Percentiles rank a stretch among this genome's conserved stretches.
These are phyloP conservation scores for Mimumesa dahlbomi DNA, from an alignment of 2,888 invertebrate genomes.

Conservation along the genomic window DNA sequence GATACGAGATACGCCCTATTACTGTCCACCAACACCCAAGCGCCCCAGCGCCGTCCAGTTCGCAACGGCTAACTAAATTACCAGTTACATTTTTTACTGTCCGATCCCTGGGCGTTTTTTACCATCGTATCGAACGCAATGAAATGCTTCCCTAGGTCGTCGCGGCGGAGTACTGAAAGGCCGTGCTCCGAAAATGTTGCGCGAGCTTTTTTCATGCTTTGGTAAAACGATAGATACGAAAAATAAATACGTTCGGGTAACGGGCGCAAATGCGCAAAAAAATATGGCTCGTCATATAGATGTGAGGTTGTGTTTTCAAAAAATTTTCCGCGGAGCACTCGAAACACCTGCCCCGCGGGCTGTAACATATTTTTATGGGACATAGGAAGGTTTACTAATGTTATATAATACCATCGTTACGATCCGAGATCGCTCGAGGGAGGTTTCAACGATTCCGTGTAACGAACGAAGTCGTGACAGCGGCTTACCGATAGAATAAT, in stretches of 20 bases:
- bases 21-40: constrained; percentile 75
- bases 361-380: constrained; percentile 51
- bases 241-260: constrained; percentile 61
- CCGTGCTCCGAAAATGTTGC: constrained; percentile 58
- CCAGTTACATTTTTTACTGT: constrained; percentile 80
- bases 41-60: constrained; percentile 69
- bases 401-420: constrained; percentile 35
- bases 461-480: constrained; percentile 20
- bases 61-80: constrained; percentile 79
- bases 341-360: constrained; percentile 26
- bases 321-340: constrained; percentile 33
- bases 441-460: background rate
- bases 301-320: constrained; percentile 27
- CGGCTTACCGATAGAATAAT: constrained; percentile 59
- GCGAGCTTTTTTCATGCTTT: constrained; percentile 44
- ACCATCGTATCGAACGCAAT: constrained; percentile 77
- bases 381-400: constrained; percentile 55
- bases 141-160: constrained; percentile 73
- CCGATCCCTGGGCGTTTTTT: constrained; percentile 76
- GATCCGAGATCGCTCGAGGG: background rate
- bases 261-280: constrained; percentile 60
- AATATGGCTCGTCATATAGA: constrained; percentile 42
- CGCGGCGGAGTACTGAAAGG: constrained; percentile 59
- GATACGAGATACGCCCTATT: constrained; percentile 79
- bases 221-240: constrained; percentile 61